A percentile compares a stretch with the other conserved stretches of the same genome.
These are phyloP conservation scores for Beroe ovata DNA, from an alignment of 37 sponge, comb jelly and placozoan genomes.

Conservation along the genomic window DNA sequence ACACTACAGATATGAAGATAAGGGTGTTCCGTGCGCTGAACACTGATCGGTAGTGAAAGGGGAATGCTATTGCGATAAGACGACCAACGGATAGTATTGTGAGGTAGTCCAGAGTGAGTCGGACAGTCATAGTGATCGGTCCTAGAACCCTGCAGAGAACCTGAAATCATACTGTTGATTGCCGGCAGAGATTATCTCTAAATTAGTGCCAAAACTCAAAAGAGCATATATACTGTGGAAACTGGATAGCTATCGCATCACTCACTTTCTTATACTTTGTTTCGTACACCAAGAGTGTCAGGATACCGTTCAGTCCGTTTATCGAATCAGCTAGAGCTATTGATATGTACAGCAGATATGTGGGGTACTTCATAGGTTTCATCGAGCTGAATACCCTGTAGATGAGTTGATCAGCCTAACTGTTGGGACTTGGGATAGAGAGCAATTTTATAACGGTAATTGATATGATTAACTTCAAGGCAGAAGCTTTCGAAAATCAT, in stretches of 20 bases:
- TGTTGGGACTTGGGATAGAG: too few relatives aligned
- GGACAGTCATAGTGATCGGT: background rate
- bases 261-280: background rate
- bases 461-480: too few relatives aligned
- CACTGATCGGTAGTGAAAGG: conserved; percentile 8
- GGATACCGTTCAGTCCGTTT: conserved; percentile 3
- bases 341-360: conserved; percentile 13
- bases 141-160: background rate
- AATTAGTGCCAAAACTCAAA: too few relatives aligned
- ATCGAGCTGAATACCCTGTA: conserved; percentile 14
- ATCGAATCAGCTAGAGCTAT: background rate
- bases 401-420: too few relatives aligned
- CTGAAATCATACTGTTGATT: conserved; percentile 31
- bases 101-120: conserved; percentile 10
- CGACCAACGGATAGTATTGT: conserved; percentile 16
- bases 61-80: background rate
- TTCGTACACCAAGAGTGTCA: background rate
- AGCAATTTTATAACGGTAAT: too few relatives aligned
- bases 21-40: conserved; percentile 3
- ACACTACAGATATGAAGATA: background rate
- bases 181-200: too few relatives aligned
- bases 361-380: conserved; percentile 16
- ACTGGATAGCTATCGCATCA: too few relatives aligned
- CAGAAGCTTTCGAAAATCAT: too few relatives aligned
- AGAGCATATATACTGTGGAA: too few relatives aligned